These are phyloP conservation scores for Opisthocomus hoazin DNA, from an alignment of 2,113 vertebrate genomes.

Conservation along the genomic window DNA sequence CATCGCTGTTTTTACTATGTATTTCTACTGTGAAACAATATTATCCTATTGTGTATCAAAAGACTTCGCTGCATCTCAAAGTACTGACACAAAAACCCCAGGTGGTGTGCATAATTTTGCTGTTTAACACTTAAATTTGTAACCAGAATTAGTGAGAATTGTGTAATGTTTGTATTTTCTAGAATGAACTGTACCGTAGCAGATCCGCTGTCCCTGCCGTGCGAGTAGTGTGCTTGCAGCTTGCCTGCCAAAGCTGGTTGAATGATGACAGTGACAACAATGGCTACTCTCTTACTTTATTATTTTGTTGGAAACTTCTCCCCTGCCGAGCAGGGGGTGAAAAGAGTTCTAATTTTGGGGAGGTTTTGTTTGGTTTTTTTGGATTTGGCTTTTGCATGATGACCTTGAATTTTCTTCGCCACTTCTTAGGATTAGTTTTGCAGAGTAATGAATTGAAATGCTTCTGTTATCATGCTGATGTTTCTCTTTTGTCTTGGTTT, in stretches of 20 bases:
- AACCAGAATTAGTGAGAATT: background rate
- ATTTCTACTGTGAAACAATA: background rate
- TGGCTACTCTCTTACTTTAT: background rate
- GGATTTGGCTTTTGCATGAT: background rate
- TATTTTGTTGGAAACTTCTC: background rate
- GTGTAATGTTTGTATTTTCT: background rate
- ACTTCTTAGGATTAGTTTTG: background rate
- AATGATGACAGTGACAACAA: background rate
- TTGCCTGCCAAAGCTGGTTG: background rate
- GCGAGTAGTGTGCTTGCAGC: background rate
- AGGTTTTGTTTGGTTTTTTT: background rate
- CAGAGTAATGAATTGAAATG: background rate
- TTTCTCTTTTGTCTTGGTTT: constrained; percentile 52
- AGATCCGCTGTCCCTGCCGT: background rate
- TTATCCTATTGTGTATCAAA: background rate
- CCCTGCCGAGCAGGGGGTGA: background rate
- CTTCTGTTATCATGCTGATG: constrained; percentile 46
- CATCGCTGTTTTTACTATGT: background rate
- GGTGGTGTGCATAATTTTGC: background rate
- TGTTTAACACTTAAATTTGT: background rate
- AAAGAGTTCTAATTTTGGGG: background rate
- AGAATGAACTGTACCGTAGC: rapidly evolving
- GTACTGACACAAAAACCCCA: rapidly evolving
- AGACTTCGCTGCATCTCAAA: background rate
- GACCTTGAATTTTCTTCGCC: constrained; percentile 54